A percentile compares a stretch with the other conserved stretches of the same genome.
Conservation (phyloP, 2,113 vertebrate species). For the Menura novaehollandiae region DNA sequence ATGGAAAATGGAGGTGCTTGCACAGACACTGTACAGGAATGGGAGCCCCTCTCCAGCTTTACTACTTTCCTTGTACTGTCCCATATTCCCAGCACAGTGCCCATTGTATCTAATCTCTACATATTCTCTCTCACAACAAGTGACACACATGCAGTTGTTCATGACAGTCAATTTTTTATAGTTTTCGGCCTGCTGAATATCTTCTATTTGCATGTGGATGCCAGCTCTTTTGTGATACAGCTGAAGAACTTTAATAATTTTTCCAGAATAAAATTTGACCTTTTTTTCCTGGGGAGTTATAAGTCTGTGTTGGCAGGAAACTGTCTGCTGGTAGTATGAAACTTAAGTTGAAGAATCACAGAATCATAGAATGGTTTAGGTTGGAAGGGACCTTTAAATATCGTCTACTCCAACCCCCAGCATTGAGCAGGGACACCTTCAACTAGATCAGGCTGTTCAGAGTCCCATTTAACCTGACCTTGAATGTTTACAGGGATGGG, state of each 20-base stretch:
- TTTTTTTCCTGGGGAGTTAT: not conserved
- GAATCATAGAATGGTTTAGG: not conserved
- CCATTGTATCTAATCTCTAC: not conserved
- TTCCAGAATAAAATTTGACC: not conserved
- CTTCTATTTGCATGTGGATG: not conserved
- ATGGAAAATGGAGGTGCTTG: not conserved
- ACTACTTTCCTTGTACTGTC: not conserved
- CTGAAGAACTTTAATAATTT: not conserved
- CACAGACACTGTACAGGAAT: not conserved
- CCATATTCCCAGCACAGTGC: not conserved
- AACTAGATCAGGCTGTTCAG: not conserved
- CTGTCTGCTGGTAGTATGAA: not conserved
- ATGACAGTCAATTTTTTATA: not conserved
- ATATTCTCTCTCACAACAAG: not conserved
- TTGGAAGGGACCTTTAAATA: not conserved
- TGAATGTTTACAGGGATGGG: not conserved
- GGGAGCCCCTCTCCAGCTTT: not conserved
- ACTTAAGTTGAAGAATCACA: not conserved
- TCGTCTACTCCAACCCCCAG: not conserved
- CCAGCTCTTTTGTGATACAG: not conserved
- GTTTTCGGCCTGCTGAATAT: not conserved
- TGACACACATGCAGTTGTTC: not conserved
- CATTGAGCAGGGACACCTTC: not conserved
- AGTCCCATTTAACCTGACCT: not conserved
- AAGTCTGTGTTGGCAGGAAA: not conserved